Evolutionary conservation across 2,888 invertebrate species (phyloP).

Genomic region (Pachliopta kotzebuea): DNA sequence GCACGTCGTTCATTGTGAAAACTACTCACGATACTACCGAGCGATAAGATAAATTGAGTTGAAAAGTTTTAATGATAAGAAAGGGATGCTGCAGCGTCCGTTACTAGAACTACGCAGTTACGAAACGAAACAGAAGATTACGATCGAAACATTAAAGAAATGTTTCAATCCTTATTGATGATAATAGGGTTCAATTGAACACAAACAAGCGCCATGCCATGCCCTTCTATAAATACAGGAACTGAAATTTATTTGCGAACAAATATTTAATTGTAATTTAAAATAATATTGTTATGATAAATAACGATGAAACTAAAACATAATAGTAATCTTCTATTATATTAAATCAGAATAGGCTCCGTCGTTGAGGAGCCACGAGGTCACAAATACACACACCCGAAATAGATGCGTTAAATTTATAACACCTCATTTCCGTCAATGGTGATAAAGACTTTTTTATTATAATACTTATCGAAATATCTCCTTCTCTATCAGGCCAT

Average conservation of each 20-base stretch:
- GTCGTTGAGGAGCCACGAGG: too few relatives aligned
- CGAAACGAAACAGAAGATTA: conserved; percentile 9
- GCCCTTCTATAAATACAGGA: too few relatives aligned
- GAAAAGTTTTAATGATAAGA: conserved; percentile 71
- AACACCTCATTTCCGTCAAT: neutral
- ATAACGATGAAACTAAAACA: too few relatives aligned
- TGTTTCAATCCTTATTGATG: neutral
- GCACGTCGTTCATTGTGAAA: conserved; percentile 79
- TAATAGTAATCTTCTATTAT: too few relatives aligned
- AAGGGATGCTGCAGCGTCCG: conserved; percentile 46
- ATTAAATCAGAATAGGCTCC: too few relatives aligned
- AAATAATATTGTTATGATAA: too few relatives aligned
- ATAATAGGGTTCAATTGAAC: neutral
- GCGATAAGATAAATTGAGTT: conserved; percentile 76
- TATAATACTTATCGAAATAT: conserved; percentile 18
- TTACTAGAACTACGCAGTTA: conserved; percentile 5
- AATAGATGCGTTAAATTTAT: too few relatives aligned
- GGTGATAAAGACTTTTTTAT: neutral
- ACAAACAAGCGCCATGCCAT: too few relatives aligned
- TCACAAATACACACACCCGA: too few relatives aligned
- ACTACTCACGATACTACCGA: conserved; percentile 75
- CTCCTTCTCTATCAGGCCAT: conserved; percentile 23
- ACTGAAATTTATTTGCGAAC: too few relatives aligned
- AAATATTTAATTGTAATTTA: too few relatives aligned
- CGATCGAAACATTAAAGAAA: conserved; percentile 12